A percentile compares a stretch with the other conserved stretches of the same genome.
Conservation (phyloP, 2,113 vertebrate species). For the Marmota monax region DNA sequence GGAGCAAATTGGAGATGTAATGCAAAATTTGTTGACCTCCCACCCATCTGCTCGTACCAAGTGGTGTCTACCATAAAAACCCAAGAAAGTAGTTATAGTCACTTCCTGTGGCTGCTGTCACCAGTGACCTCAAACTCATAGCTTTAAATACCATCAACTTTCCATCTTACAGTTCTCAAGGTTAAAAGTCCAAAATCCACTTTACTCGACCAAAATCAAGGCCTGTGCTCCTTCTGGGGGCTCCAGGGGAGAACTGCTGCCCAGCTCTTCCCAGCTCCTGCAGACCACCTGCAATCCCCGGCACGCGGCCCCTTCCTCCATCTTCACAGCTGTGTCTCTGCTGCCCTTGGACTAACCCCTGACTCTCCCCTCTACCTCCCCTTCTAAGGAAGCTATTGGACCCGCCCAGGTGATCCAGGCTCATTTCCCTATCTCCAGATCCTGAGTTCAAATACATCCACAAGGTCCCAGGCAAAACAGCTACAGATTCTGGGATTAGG, state of each 20-base stretch:
- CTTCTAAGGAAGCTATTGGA: background rate
- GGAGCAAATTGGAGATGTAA: background rate
- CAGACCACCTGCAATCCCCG: accelerated
- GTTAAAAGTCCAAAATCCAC: background rate
- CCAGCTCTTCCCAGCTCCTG: background rate
- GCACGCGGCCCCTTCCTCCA: accelerated
- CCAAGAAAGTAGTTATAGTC: accelerated
- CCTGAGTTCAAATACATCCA: background rate
- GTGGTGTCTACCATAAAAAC: background rate
- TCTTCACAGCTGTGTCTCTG: background rate
- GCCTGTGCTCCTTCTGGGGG: too few species aligned
- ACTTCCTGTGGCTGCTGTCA: background rate
- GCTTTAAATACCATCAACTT: background rate
- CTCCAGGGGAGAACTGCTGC: background rate
- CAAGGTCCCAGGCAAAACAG: background rate
- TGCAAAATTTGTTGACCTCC: background rate
- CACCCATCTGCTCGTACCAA: background rate
- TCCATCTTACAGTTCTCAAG: background rate
- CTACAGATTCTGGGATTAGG: background rate
- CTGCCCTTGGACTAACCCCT: background rate
- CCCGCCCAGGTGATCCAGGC: background rate
- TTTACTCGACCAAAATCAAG: background rate
- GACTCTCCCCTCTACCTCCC: too few species aligned
- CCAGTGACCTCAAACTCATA: background rate
- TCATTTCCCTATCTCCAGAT: background rate